Evolutionary conservation across 2,888 invertebrate genomes (phyloP).

Genomic region (Ormyrus labotus): DNA sequence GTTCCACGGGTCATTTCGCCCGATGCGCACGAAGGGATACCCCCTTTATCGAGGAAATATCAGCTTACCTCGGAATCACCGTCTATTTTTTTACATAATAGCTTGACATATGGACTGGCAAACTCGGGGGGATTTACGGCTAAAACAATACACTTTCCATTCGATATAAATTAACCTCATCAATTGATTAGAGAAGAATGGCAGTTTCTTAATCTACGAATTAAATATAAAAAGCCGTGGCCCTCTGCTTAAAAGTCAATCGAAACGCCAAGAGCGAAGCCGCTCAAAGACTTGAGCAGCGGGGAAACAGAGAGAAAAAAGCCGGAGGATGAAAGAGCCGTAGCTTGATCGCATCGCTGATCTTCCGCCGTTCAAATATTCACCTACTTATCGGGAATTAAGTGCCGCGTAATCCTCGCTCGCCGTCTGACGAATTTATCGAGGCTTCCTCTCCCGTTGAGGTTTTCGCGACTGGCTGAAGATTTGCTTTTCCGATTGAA

Average conservation of each 20-base stretch:
- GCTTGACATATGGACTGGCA: conserved; percentile 37
- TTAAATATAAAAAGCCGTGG: conserved; percentile 16
- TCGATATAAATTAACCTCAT: no score
- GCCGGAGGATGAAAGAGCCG: conserved; percentile 36
- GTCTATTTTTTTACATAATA: conserved; percentile 39
- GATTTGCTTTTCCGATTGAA: conserved; percentile 75
- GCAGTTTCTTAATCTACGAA: conserved; percentile 43
- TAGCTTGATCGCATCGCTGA: conserved; percentile 55
- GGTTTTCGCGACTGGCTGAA: conserved; percentile 65
- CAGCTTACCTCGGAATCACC: conserved; percentile 38
- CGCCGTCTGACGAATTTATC: conserved; percentile 68
- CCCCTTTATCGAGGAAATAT: conserved; percentile 56
- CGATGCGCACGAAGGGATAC: conserved; percentile 60
- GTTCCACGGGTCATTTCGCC: conserved; percentile 63
- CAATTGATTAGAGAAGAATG: not conserved
- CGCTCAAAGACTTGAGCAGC: conserved; percentile 33
- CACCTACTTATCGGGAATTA: conserved; percentile 57
- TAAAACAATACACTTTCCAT: not conserved
- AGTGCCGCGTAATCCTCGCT: conserved; percentile 54
- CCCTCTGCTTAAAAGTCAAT: conserved; percentile 23
- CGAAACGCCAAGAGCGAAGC: conserved; percentile 20
- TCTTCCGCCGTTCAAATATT: conserved; percentile 53
- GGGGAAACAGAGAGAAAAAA: conserved; percentile 7
- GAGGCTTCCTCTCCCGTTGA: conserved; percentile 54
- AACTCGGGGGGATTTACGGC: not conserved